These are phyloP conservation scores for Drosophila virilis DNA, from an alignment of 1,140 invertebrate genomes.

Conservation along the genomic window DNA sequence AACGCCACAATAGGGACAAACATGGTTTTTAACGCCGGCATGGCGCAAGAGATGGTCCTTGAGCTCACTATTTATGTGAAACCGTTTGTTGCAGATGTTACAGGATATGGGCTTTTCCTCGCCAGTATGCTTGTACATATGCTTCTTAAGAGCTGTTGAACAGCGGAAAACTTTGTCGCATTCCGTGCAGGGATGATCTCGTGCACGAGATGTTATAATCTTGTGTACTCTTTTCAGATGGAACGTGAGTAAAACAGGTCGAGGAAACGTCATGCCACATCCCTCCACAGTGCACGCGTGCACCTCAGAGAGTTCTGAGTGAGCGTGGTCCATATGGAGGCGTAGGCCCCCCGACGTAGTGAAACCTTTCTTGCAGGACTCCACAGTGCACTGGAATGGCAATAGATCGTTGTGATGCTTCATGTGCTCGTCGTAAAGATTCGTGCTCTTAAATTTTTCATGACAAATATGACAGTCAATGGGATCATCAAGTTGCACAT, in stretches of 20 bases:
- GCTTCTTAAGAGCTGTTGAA: constrained; percentile 82
- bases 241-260: constrained; percentile 62
- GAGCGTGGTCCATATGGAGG: constrained; percentile 73
- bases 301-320: constrained; percentile 64
- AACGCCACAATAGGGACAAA: constrained; percentile 79
- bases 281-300: constrained; percentile 70
- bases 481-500: constrained; percentile 47
- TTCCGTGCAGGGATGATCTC: constrained; percentile 61
- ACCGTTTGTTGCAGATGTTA: constrained; percentile 85
- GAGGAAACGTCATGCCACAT: constrained; percentile 69
- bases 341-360: constrained; percentile 73
- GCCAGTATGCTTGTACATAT: constrained; percentile 86
- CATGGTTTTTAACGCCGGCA: constrained; percentile 80
- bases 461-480: constrained; percentile 81
- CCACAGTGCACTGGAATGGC: constrained; percentile 75
- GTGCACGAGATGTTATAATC: constrained; percentile 57
- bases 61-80: constrained; percentile 72
- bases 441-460: constrained; percentile 73
- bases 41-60: constrained; percentile 77
- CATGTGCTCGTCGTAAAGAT: constrained; percentile 77
- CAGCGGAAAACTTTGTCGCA: constrained; percentile 81
- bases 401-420: constrained; percentile 76
- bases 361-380: constrained; percentile 73
- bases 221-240: constrained; percentile 78
- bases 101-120: constrained; percentile 86